Base-by-base conservation (phyloP, 2,113 vertebrate genomes). In the Psilopogon haemacephalus region DNA sequence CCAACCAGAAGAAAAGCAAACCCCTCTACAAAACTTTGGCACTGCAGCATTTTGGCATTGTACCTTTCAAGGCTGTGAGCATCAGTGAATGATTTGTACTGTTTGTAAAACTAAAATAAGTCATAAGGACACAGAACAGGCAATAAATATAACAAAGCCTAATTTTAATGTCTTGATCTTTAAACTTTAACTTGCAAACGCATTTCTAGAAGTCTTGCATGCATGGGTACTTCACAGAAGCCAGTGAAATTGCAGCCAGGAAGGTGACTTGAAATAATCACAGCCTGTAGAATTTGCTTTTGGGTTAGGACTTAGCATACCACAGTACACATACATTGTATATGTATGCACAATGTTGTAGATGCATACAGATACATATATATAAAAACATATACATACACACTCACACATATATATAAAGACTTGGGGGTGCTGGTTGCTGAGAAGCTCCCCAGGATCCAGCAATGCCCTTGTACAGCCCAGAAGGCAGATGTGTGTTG, bases 281-380 rank as follows among this genome's bases (percentile, higher is more conserved):
- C 12, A 35, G 8, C 27, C 32, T 56, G 50, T 10, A 70, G 62
- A 50, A 55, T 24, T 48, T 60, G 42, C 9, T 87, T n/a, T 37
- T 12, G 30, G 5, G 7, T 27, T 55, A 60, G 9, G 18, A 74
- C 72, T 73, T 88, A 69, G 8, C 2, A 70, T 70, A 75, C 13
- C 2, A 2, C 23, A n/a, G n/a, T n/a, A n/a, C n/a, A n/a, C n/a
- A n/a, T n/a, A n/a, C n/a, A n/a, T n/a, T n/a, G n/a, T n/a, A n/a
- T n/a, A n/a, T n/a, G n/a, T n/a, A n/a, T 2, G 2, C 18, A 17
- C 1, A 6, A 23, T 37, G 3, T 7, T 52, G 5, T 56, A 35
- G 28, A 18, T 9, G 12, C 21, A 48, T 24, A 48, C 21, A 23
- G 11, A 48, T 48, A 23, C 18, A 46, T 21, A 48, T 23, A 48